Base-by-base conservation (phyloP, 2,797 vertebrate genomes). In the Lophius americanus region DNA sequence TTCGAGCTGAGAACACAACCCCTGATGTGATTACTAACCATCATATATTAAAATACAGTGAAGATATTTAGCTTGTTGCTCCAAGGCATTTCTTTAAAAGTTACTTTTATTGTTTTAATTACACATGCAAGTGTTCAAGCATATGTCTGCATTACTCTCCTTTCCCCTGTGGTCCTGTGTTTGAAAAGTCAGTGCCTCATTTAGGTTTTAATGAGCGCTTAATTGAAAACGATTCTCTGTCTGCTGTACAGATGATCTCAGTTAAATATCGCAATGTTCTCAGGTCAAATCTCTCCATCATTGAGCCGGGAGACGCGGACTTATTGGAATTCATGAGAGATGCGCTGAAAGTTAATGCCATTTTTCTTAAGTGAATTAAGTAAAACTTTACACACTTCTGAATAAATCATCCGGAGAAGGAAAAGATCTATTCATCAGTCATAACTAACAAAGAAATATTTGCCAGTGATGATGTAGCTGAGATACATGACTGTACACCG, bases 171-270 rank as follows among this genome's bases (percentile, higher is more conserved):
- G 89, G 89, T 84, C 42, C 63, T 88, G 55, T 75, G 85, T 80
- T 91, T 86, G 59, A 84, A 87, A 90, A 90, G 92, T 91, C 91
- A 88, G 37, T 61, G 48, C 71, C 80, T 92, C 85, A 89, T 93
- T 91, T 91, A 85, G 84, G 74, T 89, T 89, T 82, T 87, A 90
- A 92, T 92, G 84, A 89, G 78, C 51, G 65, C 78, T 86, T 93
- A 91, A 91, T 92, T 92, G 87, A 92, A 93, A 90, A 81, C 42
- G 79, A 85, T 74, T 82, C 84, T 87, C 79, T 38, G 72, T 87
- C 88, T 89, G 86, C 84, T 83, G 89, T 88, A 88, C 83, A 89
- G 83, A 90, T 86, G 85, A 89, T 91, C 86, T 86, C 74, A 60
- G 85, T 90, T 91, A 92, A 91, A 88, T 89, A 90, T 91, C 38